Base-by-base conservation (phyloP, 2,113 vertebrate genomes). In the Ammodytes dubius region DNA sequence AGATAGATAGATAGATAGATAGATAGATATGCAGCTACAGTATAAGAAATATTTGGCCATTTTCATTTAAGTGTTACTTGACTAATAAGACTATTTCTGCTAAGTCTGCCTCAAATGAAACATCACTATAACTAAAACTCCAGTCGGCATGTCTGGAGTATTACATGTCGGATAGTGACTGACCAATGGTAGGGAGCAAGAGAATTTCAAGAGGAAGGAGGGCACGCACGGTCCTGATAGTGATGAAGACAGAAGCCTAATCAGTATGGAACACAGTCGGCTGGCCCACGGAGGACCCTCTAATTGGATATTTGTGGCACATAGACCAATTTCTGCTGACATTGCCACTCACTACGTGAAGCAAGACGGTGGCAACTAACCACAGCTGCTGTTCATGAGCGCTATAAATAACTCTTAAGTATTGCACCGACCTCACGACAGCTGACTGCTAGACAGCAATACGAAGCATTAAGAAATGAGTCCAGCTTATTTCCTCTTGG, bases 321-420 rank as follows among this genome's bases (percentile, higher is more conserved):
- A 15, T 17, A n/a, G 50, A 68, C 11, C 40, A 13, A 35, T 88
- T 88, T 90, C 70, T 90, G 89, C 90, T 85, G 83, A 89, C 87
- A 70, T 52, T 19, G 1, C 81, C 72, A 46, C 49, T 86, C 37
- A 3, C 19, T 12, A 50, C 46, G 61, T 59, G 84, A 73, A 76
- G n/a, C 74, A 70, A 58, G 60, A 63, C 42, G 19, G 60, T 27
- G 73, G 67, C 43, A 15, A 3, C 74, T 35, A 56, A 87, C 73
- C 89, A 58, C 94, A 93, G 89, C 93, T 93, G 92, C 84, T 92
- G 83, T 81, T 80, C 67, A 39, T 35, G 37, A 42, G n/a, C 7
- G 15, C 86, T 86, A 88, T 76, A 81, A 90, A 93, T 92, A 91
- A 42, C 63, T 57, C 27, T 27, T 27, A 27, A 0, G 57, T 43